Conservation (phyloP, 2,888 invertebrate species). For the Altica lythri region DNA sequence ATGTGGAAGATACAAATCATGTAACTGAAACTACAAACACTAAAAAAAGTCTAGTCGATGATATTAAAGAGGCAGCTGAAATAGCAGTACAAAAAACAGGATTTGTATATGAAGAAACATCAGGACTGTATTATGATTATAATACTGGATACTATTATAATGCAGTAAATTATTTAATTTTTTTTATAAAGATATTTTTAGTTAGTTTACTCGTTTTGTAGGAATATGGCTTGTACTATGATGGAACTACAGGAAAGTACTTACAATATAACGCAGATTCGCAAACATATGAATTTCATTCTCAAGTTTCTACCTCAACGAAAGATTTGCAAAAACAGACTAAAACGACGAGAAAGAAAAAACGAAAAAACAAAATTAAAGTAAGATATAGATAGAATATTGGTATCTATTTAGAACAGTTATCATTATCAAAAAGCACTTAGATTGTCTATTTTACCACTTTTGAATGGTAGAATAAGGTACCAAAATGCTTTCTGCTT, state of each 20-base stretch:
- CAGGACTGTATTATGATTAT: constrained; percentile 87
- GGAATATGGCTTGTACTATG: constrained; percentile 88
- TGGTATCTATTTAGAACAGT: too few species aligned
- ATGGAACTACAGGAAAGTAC: constrained; percentile 83
- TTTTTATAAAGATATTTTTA: too few species aligned
- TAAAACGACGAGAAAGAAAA: constrained; percentile 34
- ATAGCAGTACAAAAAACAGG: constrained; percentile 73
- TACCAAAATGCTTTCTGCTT: too few species aligned
- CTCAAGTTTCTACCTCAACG: constrained; percentile 67
- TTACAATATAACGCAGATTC: constrained; percentile 79
- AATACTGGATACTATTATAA: constrained; percentile 90
- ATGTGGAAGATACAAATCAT: background rate
- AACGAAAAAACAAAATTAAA: constrained; percentile 42
- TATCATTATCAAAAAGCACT: too few species aligned
- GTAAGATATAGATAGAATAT: constrained; percentile 39
- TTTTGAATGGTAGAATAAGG: too few species aligned
- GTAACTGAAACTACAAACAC: constrained; percentile 28
- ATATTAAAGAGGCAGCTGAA: constrained; percentile 78
- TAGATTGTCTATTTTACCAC: too few species aligned
- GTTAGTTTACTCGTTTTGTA: constrained; percentile 53
- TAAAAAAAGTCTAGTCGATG: constrained; percentile 66
- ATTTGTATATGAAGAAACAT: constrained; percentile 85
- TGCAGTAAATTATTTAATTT: constrained; percentile 75
- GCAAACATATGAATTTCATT: constrained; percentile 79
- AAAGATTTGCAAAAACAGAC: background rate